phyloP scores from a whole-genome alignment of 1,140 invertebrate species.

The Listronotus bonariensis region DNA sequence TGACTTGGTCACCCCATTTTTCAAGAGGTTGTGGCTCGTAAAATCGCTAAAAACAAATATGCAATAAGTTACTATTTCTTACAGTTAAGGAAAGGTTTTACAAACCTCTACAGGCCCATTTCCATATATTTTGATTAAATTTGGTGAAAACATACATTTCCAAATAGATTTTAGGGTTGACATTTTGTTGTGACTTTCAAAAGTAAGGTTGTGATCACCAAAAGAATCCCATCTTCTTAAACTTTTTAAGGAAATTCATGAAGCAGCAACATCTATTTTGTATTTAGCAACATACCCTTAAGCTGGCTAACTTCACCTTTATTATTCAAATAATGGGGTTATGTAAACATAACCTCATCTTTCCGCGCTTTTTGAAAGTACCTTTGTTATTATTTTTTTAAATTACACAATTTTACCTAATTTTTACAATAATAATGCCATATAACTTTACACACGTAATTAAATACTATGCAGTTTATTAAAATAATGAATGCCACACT shows the following conservation, averaged over 20 bases:
- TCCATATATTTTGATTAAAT: conserved; percentile 68
- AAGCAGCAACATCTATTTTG: too few species aligned
- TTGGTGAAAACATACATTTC: conserved; percentile 66
- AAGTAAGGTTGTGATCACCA: too few species aligned
- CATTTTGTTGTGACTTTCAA: conserved; percentile 26
- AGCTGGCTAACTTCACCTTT: too few species aligned
- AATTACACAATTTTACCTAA: not conserved
- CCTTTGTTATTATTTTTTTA: not conserved
- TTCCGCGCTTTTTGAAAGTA: not conserved
- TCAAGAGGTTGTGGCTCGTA: conserved; percentile 71
- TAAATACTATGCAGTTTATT: conserved; percentile 1
- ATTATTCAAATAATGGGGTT: not conserved
- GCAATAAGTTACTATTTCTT: too few species aligned
- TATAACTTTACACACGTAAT: not conserved
- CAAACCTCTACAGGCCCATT: conserved; percentile 51
- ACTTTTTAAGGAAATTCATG: too few species aligned
- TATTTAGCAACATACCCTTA: too few species aligned
- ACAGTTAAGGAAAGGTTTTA: conserved; percentile 1
- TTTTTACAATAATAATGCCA: not conserved
- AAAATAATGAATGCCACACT: conserved; percentile 4
- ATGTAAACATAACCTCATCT: not conserved
- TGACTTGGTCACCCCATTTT: conserved; percentile 72
- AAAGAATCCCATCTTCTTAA: too few species aligned
- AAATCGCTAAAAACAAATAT: conserved; percentile 59
- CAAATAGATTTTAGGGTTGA: conserved; percentile 52